Conservation (phyloP, 1,140 invertebrate genomes). For the Drosophila punjabiensis region DNA sequence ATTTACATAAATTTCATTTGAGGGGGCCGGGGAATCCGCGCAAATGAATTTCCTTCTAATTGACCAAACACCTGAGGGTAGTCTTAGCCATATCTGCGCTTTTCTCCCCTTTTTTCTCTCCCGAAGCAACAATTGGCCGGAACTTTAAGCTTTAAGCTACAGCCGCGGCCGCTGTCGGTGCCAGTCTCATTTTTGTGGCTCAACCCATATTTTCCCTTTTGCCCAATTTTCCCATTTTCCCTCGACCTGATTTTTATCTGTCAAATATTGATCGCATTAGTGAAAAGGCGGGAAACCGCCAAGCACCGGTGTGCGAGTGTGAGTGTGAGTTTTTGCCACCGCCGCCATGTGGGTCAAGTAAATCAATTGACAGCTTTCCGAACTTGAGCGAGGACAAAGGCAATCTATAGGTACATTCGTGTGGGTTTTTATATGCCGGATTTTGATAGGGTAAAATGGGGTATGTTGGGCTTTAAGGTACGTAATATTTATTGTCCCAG, state of each 20-base stretch:
- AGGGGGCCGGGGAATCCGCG: conserved; percentile 35
- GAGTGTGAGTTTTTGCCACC: conserved; percentile 14
- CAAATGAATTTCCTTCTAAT: conserved; percentile 67
- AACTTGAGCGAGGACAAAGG: conserved; percentile 59
- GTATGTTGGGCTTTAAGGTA: neutral
- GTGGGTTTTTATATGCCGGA: neutral
- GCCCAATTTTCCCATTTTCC: neutral
- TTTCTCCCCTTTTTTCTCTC: conserved; percentile 4
- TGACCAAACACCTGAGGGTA: conserved; percentile 55
- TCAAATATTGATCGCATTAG: conserved; percentile 76
- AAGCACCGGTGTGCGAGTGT: neutral
- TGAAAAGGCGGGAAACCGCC: conserved; percentile 38
- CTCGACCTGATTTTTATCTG: conserved; percentile 38
- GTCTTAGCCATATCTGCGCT: neutral
- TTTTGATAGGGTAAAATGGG: neutral
- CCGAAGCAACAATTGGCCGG: conserved; percentile 50
- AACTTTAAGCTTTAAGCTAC: conserved; percentile 38
- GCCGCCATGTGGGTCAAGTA: conserved; percentile 68
- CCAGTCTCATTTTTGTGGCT: conserved; percentile 1
- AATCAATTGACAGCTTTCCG: conserved; percentile 77
- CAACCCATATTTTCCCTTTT: neutral
- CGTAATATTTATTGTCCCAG: too few relatives aligned
- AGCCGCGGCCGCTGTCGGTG: too few relatives aligned
- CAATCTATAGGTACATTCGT: conserved; percentile 7
- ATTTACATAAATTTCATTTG: conserved; percentile 79